Percentiles rank a stretch among this genome's conserved stretches.
Evolutionary conservation across 1,140 invertebrate genomes (phyloP).

Genomic region (Drosophila kepulauana): DNA sequence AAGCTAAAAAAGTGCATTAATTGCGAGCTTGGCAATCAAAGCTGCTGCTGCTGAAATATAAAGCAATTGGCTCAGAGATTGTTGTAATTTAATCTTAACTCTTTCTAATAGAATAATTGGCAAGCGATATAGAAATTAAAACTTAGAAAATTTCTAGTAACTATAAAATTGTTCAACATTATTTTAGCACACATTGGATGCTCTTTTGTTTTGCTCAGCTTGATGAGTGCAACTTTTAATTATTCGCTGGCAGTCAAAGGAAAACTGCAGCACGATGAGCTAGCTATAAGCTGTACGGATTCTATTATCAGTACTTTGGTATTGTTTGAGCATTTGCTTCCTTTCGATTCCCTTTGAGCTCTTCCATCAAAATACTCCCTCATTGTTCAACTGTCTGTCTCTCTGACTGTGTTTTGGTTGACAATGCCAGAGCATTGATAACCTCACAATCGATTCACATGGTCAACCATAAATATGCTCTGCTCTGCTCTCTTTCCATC

Average conservation of each 20-base stretch:
- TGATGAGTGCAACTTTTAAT: constrained; percentile 10
- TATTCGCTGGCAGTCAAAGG: constrained; percentile 3
- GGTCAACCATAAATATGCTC: constrained; percentile 23
- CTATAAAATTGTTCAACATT: too few species aligned
- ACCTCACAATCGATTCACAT: constrained; percentile 29
- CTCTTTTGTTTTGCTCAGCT: neutral
- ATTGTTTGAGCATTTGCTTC: constrained; percentile 23
- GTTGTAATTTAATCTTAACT: too few species aligned
- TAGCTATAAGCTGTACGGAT: neutral
- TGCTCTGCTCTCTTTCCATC: neutral
- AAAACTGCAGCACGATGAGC: neutral
- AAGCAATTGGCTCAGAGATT: neutral
- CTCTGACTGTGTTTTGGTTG: neutral
- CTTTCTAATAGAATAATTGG: too few species aligned
- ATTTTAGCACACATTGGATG: too few species aligned
- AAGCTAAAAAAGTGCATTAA: neutral
- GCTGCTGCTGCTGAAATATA: neutral
- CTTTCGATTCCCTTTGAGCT: constrained; percentile 28
- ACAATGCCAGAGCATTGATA: constrained; percentile 11
- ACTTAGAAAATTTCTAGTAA: too few species aligned
- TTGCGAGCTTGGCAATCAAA: neutral
- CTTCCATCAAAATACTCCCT: constrained; percentile 3
- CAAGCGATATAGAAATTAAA: too few species aligned
- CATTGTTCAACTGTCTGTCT: constrained; percentile 16
- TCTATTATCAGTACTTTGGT: constrained; percentile 7